Base-by-base conservation (phyloP, 1,140 invertebrate species). In the Sycophaga agraensis region DNA sequence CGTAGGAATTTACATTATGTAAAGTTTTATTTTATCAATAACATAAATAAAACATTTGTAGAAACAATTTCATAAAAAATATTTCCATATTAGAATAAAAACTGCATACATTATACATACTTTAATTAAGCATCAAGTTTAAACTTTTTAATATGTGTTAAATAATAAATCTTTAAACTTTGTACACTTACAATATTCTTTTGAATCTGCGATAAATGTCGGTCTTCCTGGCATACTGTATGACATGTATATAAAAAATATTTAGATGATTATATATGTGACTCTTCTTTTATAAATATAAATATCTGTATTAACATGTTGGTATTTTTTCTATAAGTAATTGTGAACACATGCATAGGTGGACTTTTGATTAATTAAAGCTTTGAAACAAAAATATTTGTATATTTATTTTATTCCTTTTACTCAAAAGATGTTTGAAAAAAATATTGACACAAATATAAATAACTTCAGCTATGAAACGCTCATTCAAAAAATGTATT, bases 241-340 rank as follows among this genome's bases (percentile, higher is more conserved):
- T 56, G 56, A n/a, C 24, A 50, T 63, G 46, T 63, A 63, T 16
- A 56, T 63, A 35, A 50, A 37, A 63, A 48, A 31, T 55, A 24
- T 46, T n/a, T 48, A 34, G 49, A 55, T 7, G 4, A 40, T 39
- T 61, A 39, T 54, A 16, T 61, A 34, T n/a, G 17, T 11, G 45
- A 54, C 6, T 42, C 31, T 7, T 62, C 42, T 62, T 62, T 62
- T 62, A 62, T 63, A 57, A 49, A 34, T 55, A 49, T 49, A 48
- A 46, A n/a, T n/a, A n/a, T n/a, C n/a, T n/a, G 19, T 62, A 55
- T 39, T 49, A 16, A 55, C 48, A 31, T 62, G 45, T 48, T 57
- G 51, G 53, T 63, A 50, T 56, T 56, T 51, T 39, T 50, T 57
- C 59, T 60, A 26, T 63, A 63, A 63, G 19, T 50, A 56, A 63